Evolutionary conservation across 2,797 vertebrate genomes (phyloP).

Genomic region (Somateria mollissima): DNA sequence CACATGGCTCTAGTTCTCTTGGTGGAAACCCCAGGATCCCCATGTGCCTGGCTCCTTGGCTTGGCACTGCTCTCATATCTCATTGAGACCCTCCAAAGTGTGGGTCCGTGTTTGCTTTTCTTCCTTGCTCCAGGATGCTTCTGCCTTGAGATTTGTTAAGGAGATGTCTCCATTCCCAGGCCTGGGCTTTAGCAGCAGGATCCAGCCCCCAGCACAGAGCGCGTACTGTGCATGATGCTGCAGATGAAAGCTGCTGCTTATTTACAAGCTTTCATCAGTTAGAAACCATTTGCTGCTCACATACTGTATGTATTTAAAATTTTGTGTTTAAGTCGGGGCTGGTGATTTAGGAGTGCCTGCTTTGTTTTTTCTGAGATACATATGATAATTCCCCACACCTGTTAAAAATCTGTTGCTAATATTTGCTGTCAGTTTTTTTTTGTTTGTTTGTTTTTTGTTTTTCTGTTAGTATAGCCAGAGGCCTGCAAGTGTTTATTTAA

Average conservation of each 20-base stretch:
- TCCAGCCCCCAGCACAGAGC: not conserved
- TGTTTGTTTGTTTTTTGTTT: too few species aligned
- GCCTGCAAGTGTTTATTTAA: constrained; percentile 30
- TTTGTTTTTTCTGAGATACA: constrained; percentile 40
- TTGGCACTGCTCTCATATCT: not conserved
- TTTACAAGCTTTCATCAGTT: constrained; percentile 61
- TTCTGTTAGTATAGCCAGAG: not conserved
- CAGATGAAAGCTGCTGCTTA: constrained; percentile 61
- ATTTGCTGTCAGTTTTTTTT: not conserved
- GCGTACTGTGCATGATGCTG: not conserved
- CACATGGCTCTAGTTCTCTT: not conserved
- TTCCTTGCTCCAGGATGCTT: not conserved
- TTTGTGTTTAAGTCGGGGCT: not conserved
- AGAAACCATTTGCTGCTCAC: constrained; percentile 53
- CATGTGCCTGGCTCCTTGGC: not conserved
- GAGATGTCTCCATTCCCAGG: not conserved
- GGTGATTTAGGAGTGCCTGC: constrained; percentile 39
- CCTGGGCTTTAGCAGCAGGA: not conserved
- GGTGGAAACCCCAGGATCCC: accelerated
- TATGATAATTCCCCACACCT: constrained; percentile 28
- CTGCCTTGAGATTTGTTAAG: not conserved
- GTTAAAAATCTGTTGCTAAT: constrained; percentile 49
- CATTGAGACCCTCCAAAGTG: not conserved
- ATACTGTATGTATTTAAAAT: constrained; percentile 50
- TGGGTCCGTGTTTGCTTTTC: not conserved